Percentiles rank a stretch among this genome's conserved stretches.
phyloP scores from a whole-genome alignment of 2,888 invertebrate genomes.

The Napeogenes sylphis region DNA sequence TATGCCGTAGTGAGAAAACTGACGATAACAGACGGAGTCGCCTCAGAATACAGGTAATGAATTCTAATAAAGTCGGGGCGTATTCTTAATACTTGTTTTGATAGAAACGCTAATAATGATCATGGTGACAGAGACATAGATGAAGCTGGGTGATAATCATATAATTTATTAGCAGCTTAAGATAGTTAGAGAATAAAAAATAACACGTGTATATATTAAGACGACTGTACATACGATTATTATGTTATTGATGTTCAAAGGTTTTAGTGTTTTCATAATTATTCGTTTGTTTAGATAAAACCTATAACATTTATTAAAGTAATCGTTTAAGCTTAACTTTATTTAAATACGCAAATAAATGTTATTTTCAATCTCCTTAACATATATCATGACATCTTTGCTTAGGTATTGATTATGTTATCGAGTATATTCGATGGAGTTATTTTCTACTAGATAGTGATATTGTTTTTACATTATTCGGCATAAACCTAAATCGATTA shows the following conservation, averaged over 20 bases:
- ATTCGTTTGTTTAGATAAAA: slow-evolving; percentile 10
- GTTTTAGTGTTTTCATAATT: slow-evolving; percentile 19
- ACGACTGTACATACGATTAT: slow-evolving; percentile 20
- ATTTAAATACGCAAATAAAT: background rate
- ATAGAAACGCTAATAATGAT: slow-evolving; percentile 44
- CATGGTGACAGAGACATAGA: slow-evolving; percentile 46
- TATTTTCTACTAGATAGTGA: slow-evolving; percentile 46
- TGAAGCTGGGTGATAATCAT: slow-evolving; percentile 43
- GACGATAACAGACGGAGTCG: slow-evolving; percentile 57
- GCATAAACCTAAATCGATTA: slow-evolving; percentile 67
- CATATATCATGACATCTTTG: background rate
- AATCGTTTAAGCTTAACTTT: background rate
- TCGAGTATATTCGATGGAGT: background rate
- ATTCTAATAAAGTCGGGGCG: slow-evolving; percentile 62
- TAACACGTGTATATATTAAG: slow-evolving; percentile 32
- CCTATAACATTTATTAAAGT: slow-evolving; percentile 18
- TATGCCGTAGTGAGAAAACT: slow-evolving; percentile 73
- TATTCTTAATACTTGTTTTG: slow-evolving; percentile 47
- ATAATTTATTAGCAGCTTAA: slow-evolving; percentile 41
- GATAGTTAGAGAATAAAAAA: slow-evolving; percentile 32
- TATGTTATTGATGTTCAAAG: slow-evolving; percentile 19
- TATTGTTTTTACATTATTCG: slow-evolving; percentile 45
- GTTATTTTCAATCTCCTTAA: slow-evolving; percentile 1
- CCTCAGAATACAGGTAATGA: slow-evolving; percentile 71
- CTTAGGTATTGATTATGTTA: background rate